Evolutionary conservation across 2,113 vertebrate species (phyloP).

Genomic region (Polypterus senegalus): DNA sequence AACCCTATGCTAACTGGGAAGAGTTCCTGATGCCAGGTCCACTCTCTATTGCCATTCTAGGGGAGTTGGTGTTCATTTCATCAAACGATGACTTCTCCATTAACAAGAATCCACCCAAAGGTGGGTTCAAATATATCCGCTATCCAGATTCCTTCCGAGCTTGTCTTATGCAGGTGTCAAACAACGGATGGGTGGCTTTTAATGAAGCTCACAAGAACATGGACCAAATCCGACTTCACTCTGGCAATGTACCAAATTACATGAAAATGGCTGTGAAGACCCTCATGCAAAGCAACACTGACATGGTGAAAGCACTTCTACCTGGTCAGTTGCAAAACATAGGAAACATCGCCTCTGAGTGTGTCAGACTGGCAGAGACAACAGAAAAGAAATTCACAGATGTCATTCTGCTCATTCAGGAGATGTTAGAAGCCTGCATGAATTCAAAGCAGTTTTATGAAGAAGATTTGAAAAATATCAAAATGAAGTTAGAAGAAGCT

Average conservation of each 20-base stretch:
- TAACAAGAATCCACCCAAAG: slow-evolving; percentile 14
- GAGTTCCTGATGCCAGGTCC: slow-evolving; percentile 30
- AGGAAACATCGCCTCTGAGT: slow-evolving; percentile 19
- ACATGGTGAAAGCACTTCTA: slow-evolving; percentile 20
- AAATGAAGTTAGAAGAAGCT: slow-evolving; percentile 5
- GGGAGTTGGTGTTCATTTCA: slow-evolving; percentile 27
- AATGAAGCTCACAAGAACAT: slow-evolving; percentile 29
- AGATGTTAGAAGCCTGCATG: slow-evolving; percentile 20
- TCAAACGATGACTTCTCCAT: slow-evolving; percentile 25
- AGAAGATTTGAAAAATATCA: slow-evolving; percentile 6
- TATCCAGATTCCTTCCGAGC: slow-evolving; percentile 29
- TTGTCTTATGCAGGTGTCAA: slow-evolving; percentile 26
- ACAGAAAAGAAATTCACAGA: slow-evolving; percentile 14
- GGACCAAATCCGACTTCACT: slow-evolving; percentile 28
- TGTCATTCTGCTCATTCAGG: slow-evolving; percentile 17
- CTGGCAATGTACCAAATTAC: slow-evolving; percentile 21
- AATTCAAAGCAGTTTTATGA: slow-evolving; percentile 16
- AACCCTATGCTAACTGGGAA: slow-evolving; percentile 33
- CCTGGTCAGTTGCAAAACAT: slow-evolving; percentile 24
- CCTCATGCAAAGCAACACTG: slow-evolving; percentile 17
- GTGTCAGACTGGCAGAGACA: slow-evolving; percentile 6
- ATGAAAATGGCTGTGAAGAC: slow-evolving; percentile 22
- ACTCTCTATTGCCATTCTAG: slow-evolving; percentile 31
- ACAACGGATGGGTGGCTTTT: slow-evolving; percentile 25
- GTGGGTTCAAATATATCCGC: slow-evolving; percentile 21